phyloP scores from a whole-genome alignment of 2,797 vertebrate genomes.

The Orientallactaga sibirica region DNA sequence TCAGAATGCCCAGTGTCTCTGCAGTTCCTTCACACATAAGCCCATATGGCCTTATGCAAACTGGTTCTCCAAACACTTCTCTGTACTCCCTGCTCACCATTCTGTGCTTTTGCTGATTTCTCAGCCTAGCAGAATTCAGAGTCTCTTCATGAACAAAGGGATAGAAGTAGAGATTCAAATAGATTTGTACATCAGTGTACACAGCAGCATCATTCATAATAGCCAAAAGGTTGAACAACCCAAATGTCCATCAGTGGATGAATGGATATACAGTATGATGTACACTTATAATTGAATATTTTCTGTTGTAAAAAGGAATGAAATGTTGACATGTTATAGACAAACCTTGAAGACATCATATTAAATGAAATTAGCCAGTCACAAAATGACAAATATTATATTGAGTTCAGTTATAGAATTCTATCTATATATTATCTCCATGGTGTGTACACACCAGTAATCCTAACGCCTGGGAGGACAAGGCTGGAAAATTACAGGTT shows the following conservation, averaged over 20 bases:
- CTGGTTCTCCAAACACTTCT: neutral
- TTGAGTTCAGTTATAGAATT: constrained; percentile 6
- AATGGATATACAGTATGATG: neutral
- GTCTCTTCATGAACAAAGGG: neutral
- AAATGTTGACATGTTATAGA: neutral
- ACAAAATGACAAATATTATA: neutral
- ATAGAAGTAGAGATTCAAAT: neutral
- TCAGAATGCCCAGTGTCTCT: neutral
- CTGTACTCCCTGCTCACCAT: neutral
- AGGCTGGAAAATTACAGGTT: neutral
- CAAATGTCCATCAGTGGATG: neutral
- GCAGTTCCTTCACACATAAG: neutral
- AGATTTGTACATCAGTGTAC: neutral
- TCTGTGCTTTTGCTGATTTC: neutral
- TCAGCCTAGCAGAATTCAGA: neutral
- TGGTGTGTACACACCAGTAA: neutral
- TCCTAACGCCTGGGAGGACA: neutral
- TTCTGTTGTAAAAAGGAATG: neutral
- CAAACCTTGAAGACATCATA: neutral
- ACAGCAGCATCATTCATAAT: neutral
- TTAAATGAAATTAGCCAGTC: constrained; percentile 20
- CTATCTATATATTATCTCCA: neutral
- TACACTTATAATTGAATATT: neutral
- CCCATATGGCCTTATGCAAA: neutral
- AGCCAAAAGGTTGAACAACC: neutral